Conservation (phyloP, 2,113 vertebrate genomes). For the Semnornis frantzii region DNA sequence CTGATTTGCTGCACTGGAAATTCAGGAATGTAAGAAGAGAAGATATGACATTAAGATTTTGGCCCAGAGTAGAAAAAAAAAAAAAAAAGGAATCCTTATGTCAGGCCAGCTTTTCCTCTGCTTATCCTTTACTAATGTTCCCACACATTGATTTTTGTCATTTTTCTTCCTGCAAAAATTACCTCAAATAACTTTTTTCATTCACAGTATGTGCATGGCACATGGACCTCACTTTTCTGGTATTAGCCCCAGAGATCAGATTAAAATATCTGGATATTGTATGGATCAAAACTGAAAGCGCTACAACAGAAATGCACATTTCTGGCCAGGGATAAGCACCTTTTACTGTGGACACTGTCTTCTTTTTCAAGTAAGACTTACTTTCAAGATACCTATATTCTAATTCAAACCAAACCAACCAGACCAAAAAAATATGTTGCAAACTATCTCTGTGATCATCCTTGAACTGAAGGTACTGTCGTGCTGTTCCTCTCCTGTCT, state of each 20-base stretch:
- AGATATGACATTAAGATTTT: neutral
- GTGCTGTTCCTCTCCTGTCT: neutral
- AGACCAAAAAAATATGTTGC: neutral
- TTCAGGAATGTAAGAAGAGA: neutral
- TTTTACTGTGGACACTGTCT: neutral
- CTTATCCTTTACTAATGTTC: neutral
- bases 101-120: neutral
- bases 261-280: neutral
- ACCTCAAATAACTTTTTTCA: neutral
- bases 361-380: neutral
- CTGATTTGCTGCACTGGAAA: neutral
- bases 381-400: neutral
- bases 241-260: neutral
- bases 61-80: neutral
- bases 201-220: neutral
- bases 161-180: neutral
- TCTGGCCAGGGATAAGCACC: neutral
- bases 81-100: neutral
- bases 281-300: neutral
- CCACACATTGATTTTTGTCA: neutral
- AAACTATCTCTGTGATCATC: neutral
- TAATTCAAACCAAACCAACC: neutral
- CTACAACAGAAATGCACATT: neutral
- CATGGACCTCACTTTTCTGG: neutral
- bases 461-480: neutral